phyloP scores from a whole-genome alignment of 2,888 invertebrate species.

The Liodrosophila aerea region DNA sequence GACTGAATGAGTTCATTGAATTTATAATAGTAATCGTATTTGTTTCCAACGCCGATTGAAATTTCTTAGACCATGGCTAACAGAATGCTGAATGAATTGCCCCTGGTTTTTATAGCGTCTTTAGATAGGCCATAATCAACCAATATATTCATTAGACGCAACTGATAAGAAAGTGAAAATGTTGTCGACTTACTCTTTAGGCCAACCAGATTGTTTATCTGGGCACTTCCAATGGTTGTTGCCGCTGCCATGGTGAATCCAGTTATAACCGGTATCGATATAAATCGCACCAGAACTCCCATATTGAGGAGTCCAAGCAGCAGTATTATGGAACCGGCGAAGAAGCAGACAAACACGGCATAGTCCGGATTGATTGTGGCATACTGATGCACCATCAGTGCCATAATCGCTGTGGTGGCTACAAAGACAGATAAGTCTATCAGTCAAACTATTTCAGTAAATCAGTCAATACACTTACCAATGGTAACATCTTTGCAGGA shows the following conservation, averaged over 20 bases:
- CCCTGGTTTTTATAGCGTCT: not conserved
- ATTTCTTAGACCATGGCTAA: no score
- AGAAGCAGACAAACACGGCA: slow-evolving; percentile 88
- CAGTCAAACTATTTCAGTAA: not conserved
- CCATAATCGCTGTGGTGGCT: slow-evolving; percentile 95
- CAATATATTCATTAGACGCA: not conserved
- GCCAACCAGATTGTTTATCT: slow-evolving; percentile 89
- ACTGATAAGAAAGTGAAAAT: slow-evolving; percentile 5
- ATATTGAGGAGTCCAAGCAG: slow-evolving; percentile 89
- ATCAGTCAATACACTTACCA: no score
- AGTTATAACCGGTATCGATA: slow-evolving; percentile 92
- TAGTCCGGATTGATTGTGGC: slow-evolving; percentile 87
- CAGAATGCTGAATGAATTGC: not conserved
- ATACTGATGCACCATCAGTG: slow-evolving; percentile 90
- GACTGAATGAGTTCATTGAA: no score
- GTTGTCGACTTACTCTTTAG: slow-evolving; percentile 83
- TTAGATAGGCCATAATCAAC: not conserved
- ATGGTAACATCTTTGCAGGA: slow-evolving; percentile 92
- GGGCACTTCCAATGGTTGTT: slow-evolving; percentile 91
- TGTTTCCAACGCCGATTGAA: no score
- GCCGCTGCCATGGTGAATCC: slow-evolving; percentile 95
- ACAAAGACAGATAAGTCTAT: not conserved
- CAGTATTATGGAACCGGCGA: slow-evolving; percentile 88
- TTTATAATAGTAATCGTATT: no score
- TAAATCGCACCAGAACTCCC: slow-evolving; percentile 92